Conservation (phyloP, 2,888 invertebrate species). For the Drosophila anceps region DNA sequence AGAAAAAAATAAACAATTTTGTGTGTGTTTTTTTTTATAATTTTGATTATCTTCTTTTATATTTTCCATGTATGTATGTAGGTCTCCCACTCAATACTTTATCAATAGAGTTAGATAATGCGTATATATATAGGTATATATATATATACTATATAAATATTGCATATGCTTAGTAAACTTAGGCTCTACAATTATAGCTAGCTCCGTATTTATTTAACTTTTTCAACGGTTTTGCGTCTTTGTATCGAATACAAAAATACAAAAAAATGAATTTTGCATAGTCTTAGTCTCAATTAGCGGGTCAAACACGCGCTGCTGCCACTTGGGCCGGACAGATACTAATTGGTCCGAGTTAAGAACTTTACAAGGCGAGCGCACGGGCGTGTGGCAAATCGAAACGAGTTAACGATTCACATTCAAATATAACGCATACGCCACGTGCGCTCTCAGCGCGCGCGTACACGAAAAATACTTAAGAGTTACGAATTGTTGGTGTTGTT, state of each 20-base stretch:
- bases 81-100: slow-evolving; percentile 56
- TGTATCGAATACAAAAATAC: slow-evolving; percentile 80
- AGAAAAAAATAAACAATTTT: slow-evolving; percentile 67
- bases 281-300: slow-evolving; percentile 70
- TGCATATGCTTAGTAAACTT: slow-evolving; percentile 73
- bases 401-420: background rate
- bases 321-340: slow-evolving; percentile 3
- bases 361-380: slow-evolving; percentile 40
- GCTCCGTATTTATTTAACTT: slow-evolving; percentile 35
- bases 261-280: slow-evolving; percentile 74
- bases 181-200: slow-evolving; percentile 51
- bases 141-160: slow-evolving; percentile 64
- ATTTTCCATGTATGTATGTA: slow-evolving; percentile 80
- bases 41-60: slow-evolving; percentile 81
- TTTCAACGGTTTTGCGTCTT: slow-evolving; percentile 45
- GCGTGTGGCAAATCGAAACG: background rate
- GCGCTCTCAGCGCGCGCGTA: slow-evolving; percentile 45
- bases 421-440: slow-evolving; percentile 55
- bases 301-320: slow-evolving; percentile 44
- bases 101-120: slow-evolving; percentile 44
- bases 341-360: slow-evolving; percentile 17
- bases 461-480: slow-evolving; percentile 58
- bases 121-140: slow-evolving; percentile 45
- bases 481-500: slow-evolving; percentile 69
- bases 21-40: slow-evolving; percentile 55